phyloP scores from a whole-genome alignment of 2,888 invertebrate genomes.

The Erpobdella octoculata region DNA sequence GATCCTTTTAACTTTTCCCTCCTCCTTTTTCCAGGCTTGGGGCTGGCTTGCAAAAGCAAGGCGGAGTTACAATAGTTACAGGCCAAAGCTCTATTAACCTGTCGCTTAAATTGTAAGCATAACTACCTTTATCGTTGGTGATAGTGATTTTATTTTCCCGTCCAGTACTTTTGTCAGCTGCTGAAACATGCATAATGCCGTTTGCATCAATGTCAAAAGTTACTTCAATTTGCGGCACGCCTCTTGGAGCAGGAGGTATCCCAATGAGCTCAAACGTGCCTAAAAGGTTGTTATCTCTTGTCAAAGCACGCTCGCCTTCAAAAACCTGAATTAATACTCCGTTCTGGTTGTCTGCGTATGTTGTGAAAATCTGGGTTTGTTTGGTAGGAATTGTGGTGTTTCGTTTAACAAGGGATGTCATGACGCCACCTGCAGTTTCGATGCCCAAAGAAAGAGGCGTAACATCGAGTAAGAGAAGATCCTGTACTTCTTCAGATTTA shows the following conservation, averaged over 20 bases:
- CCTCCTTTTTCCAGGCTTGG: no score
- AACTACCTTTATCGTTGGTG: slow-evolving; percentile 62
- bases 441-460: slow-evolving; percentile 51
- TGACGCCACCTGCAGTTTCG: slow-evolving; percentile 41
- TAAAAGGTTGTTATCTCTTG: slow-evolving; percentile 62
- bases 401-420: slow-evolving; percentile 39
- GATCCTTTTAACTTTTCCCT: no score
- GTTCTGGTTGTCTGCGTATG: slow-evolving; percentile 78
- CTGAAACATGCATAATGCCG: slow-evolving; percentile 90
- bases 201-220: slow-evolving; percentile 61
- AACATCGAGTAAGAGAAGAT: slow-evolving; percentile 74
- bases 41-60: no score
- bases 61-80: no score
- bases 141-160: slow-evolving; percentile 57
- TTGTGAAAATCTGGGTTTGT: slow-evolving; percentile 63
- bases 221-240: slow-evolving; percentile 69
- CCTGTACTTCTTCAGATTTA: slow-evolving; percentile 64
- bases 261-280: slow-evolving; percentile 76
- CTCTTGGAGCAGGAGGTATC: slow-evolving; percentile 62
- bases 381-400: slow-evolving; percentile 51
- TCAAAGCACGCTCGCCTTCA: slow-evolving; percentile 53
- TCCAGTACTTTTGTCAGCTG: slow-evolving; percentile 69
- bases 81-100: no score
- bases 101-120: no score
- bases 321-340: slow-evolving; percentile 42